A percentile compares a stretch with the other conserved stretches of the same genome.
Conservation (phyloP, 2,797 vertebrate genomes). For the Xiphorhynchus erythropygius region DNA sequence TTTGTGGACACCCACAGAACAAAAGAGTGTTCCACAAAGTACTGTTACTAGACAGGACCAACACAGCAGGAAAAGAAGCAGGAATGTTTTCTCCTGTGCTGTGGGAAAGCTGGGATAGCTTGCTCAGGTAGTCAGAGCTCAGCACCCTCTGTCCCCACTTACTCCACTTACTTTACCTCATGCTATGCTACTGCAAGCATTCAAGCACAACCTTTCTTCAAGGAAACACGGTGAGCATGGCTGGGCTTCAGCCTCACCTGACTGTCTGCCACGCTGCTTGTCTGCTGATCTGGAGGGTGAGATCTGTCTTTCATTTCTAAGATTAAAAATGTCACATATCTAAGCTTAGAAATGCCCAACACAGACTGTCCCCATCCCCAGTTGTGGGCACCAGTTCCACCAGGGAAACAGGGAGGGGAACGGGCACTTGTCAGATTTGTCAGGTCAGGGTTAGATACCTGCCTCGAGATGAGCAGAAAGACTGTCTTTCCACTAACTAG, state of each 20-base stretch:
- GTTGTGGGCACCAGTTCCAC: background rate
- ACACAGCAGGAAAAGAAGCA: background rate
- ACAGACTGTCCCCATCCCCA: background rate
- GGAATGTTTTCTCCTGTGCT: background rate
- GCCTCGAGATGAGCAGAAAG: rapidly evolving
- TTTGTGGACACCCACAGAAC: background rate
- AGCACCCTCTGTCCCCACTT: background rate
- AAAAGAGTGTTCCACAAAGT: background rate
- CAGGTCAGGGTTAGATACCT: background rate
- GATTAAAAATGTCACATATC: background rate
- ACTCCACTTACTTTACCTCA: background rate
- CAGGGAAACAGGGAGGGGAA: background rate
- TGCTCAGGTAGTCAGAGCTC: background rate
- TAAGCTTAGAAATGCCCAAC: background rate
- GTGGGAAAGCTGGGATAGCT: background rate
- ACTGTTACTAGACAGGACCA: background rate
- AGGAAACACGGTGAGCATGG: rapidly evolving
- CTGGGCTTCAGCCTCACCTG: background rate
- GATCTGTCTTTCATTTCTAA: background rate
- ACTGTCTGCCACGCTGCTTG: background rate
- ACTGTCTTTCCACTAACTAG: background rate
- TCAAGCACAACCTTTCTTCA: background rate
- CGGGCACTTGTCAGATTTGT: background rate
- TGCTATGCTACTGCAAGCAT: background rate
- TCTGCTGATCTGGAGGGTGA: background rate